Base-by-base conservation (phyloP, 2,113 vertebrate species). In the Helogale parvula region DNA sequence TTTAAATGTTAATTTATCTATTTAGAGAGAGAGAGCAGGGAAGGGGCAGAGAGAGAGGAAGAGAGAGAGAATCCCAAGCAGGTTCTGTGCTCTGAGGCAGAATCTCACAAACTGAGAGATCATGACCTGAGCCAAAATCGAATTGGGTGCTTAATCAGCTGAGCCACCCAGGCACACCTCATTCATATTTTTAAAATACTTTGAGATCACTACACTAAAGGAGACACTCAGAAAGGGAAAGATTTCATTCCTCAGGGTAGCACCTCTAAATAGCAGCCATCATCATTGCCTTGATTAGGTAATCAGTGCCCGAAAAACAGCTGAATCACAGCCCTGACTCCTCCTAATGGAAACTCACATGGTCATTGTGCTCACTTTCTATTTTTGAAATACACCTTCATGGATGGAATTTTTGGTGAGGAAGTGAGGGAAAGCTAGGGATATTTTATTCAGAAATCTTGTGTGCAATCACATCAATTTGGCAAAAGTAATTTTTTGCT, bases 351-450 rank as follows among this genome's bases (percentile, higher is more conserved):
- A 96, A 94, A 97, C 47, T 96, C 96, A 97, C 88, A 35, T 47
- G 88, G 41, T 35, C 74, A 38, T 72, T 94, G 31, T 2, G 57
- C 66, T 97, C 96, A 93, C 79, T 93, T 98, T 96, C 98, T 98
- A 93, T 97, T 97, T 97, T 97, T 97, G 91, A 90, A 97, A 74
- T 94, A 89, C 74, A 97, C 74, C 69, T 97, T 95, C 86, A 88
- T 74, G 69, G 38, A 33, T 85, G 86, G 94, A 95, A 93, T 86
- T 98, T 97, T 96, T 74, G 79, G 68, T 83, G 15, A 98, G 81
- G 54, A 95, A 94, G 47, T 89, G 21, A 91, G 33, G 66, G 85
- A 63, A 87, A 96, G 71, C 23, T 52, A 52, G 45, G 11, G 19
- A 13, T 86, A 33, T 79, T n/a, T 97, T 50, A 94, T 93, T 94